Percentiles rank a stretch among this genome's conserved stretches.
phyloP scores from a whole-genome alignment of 2,113 vertebrate species.

The Atherinomorus stipes region DNA sequence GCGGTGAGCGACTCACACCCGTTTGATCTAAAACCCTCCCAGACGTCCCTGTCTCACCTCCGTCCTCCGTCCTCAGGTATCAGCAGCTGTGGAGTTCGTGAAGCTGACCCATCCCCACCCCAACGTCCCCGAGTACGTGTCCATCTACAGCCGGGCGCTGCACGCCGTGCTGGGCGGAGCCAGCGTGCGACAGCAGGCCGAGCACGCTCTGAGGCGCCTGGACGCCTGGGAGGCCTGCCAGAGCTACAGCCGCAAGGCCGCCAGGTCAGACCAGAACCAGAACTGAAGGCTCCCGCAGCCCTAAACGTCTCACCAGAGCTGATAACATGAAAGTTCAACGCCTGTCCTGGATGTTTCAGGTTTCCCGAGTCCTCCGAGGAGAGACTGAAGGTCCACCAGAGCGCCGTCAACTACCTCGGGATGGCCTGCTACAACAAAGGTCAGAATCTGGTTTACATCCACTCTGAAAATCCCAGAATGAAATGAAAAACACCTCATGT shows the following conservation, averaged over 20 bases:
- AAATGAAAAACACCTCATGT: too few species aligned
- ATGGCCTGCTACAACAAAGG: slow-evolving; percentile 80
- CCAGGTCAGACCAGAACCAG: slow-evolving; percentile 44
- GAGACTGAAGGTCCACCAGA: slow-evolving; percentile 75
- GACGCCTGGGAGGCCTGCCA: slow-evolving; percentile 68
- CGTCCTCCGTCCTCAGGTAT: slow-evolving; percentile 56
- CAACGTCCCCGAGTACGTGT: slow-evolving; percentile 60
- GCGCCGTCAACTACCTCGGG: slow-evolving; percentile 69
- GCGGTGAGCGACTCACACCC: slow-evolving; percentile 58
- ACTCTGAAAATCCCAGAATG: background rate
- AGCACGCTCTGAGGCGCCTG: slow-evolving; percentile 69
- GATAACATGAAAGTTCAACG: too few species aligned
- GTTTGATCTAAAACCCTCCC: background rate
- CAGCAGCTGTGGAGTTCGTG: slow-evolving; percentile 68
- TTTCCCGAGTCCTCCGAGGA: slow-evolving; percentile 55
- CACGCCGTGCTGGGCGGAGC: slow-evolving; percentile 74
- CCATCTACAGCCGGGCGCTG: slow-evolving; percentile 66
- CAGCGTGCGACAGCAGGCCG: slow-evolving; percentile 57
- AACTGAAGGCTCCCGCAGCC: too few species aligned
- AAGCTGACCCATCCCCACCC: slow-evolving; percentile 81
- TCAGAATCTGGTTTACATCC: background rate
- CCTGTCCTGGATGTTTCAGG: slow-evolving; percentile 43
- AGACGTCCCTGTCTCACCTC: background rate
- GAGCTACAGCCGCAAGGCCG: slow-evolving; percentile 64
- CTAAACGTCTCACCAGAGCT: too few species aligned